These are phyloP conservation scores for Busseola fusca DNA, from an alignment of 2,888 invertebrate genomes.

Conservation along the genomic window DNA sequence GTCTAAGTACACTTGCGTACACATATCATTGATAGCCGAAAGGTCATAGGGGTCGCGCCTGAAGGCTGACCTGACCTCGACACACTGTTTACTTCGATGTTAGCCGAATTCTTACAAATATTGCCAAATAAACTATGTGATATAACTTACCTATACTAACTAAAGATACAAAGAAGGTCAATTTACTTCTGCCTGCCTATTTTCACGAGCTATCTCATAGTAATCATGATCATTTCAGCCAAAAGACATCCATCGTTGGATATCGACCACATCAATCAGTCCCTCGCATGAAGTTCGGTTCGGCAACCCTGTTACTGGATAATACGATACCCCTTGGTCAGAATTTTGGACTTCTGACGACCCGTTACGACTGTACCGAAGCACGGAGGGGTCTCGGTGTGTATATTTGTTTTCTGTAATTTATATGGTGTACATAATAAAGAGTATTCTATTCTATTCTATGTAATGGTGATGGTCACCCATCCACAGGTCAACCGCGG, in stretches of 20 bases:
- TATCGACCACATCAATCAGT: background rate
- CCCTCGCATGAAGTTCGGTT: background rate
- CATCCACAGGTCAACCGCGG: too few relatives aligned
- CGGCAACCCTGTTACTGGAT: too few relatives aligned
- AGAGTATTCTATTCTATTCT: too few relatives aligned
- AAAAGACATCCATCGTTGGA: background rate
- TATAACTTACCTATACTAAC: background rate
- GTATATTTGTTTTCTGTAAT: too few relatives aligned
- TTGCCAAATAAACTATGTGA: slow-evolving; percentile 44
- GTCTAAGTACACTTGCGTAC: slow-evolving; percentile 31
- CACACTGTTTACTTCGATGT: slow-evolving; percentile 49
- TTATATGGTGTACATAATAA: too few relatives aligned
- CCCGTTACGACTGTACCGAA: too few relatives aligned
- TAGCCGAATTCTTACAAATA: slow-evolving; percentile 45
- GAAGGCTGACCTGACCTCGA: slow-evolving; percentile 52
- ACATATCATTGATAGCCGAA: slow-evolving; percentile 37
- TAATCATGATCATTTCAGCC: background rate
- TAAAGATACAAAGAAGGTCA: slow-evolving; percentile 1
- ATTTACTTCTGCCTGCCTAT: background rate
- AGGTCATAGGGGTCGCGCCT: slow-evolving; percentile 45
- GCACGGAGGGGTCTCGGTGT: too few relatives aligned
- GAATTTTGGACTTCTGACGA: too few relatives aligned
- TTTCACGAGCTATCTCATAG: background rate
- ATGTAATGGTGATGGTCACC: too few relatives aligned
- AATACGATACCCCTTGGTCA: too few relatives aligned